Evolutionary conservation across 2,888 invertebrate species (phyloP), one percentile per base, ranked within the genome.

Genomic region (Diarsia rubi): DNA sequence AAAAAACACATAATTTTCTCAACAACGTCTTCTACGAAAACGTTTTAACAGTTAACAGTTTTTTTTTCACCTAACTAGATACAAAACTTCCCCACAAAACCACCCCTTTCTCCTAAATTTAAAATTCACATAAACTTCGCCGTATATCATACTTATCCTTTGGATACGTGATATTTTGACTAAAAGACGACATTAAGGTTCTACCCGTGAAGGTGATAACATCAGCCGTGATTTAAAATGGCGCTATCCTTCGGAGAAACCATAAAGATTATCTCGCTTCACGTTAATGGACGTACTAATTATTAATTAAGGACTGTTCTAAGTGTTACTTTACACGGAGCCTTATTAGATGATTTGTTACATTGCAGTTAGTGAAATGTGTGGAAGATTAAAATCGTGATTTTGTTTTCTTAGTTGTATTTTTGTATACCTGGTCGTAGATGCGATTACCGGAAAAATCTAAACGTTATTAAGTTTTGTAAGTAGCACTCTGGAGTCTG

Each of bases 181-280:
- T 92, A 90, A 92, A 86, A 89, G 87, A 83, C 90, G 89, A 86
- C 90, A 90, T 92, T 92, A 91, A 88, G 83, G 88, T 73, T 73
- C 65, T 6, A 74, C 77, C 73, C 75, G 73, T 72, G n/a, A 63
- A 78, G 70, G 65, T 70, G 87, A 88, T 88, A 87, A 84, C 64
- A 87, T 88, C 82, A 73, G 60, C 77, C 19, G 81, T 93, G 94
- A 94, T 94, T 93, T 92, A 94, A 90, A 84, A 86, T 86, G 89
- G 88, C 90, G 88, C 90, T 91, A 85, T 88, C 88, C 90, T 74
- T 78, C 82, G 88, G 88, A 91, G 93, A 91, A 92, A 91, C 91
- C 92, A 91, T 95, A 93, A 94, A 94, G 95, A 94, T 95, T 93
- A 95, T 93, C 93, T 90, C 90, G 86, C 91, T 88, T 85, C 85